A percentile compares a stretch with the other conserved stretches of the same genome.
phyloP scores from a whole-genome alignment of 2,797 vertebrate genomes.

The Urosaurus nigricauda region DNA sequence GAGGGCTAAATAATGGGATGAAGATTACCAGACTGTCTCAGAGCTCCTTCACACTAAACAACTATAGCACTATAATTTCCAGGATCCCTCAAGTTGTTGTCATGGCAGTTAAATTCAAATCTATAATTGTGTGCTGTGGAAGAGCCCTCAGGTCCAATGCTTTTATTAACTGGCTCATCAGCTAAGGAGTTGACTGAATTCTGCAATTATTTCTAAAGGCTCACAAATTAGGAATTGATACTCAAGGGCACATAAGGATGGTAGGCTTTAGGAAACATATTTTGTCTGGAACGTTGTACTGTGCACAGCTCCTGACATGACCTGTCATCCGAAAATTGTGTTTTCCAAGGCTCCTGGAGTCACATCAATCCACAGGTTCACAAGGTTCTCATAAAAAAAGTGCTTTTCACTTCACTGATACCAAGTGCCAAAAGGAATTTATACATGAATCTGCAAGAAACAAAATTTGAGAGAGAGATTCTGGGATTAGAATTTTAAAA shows the following conservation, averaged over 20 bases:
- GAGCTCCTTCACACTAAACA: too few relatives aligned
- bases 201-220: slow-evolving; percentile 54
- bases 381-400: neutral
- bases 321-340: neutral
- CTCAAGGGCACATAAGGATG: slow-evolving; percentile 9
- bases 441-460: neutral
- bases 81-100: too few relatives aligned
- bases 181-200: rapidly evolving
- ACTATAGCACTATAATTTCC: too few relatives aligned
- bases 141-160: neutral
- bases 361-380: neutral
- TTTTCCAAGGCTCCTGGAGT: slow-evolving; percentile 26
- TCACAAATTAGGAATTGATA: neutral
- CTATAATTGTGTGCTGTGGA: neutral
- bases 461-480: neutral
- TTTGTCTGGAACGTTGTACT: slow-evolving; percentile 32
- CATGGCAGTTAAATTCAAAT: too few relatives aligned
- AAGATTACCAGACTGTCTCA: too few relatives aligned
- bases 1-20: too few relatives aligned
- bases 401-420: neutral
- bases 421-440: neutral
- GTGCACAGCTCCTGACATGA: neutral
- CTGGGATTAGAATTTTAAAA: neutral
- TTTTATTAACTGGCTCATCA: neutral
- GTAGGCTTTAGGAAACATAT: slow-evolving; percentile 64